A percentile compares a stretch with the other conserved stretches of the same genome.
Conservation (phyloP, 23 tunicate species). For the Ascidia mentula region DNA sequence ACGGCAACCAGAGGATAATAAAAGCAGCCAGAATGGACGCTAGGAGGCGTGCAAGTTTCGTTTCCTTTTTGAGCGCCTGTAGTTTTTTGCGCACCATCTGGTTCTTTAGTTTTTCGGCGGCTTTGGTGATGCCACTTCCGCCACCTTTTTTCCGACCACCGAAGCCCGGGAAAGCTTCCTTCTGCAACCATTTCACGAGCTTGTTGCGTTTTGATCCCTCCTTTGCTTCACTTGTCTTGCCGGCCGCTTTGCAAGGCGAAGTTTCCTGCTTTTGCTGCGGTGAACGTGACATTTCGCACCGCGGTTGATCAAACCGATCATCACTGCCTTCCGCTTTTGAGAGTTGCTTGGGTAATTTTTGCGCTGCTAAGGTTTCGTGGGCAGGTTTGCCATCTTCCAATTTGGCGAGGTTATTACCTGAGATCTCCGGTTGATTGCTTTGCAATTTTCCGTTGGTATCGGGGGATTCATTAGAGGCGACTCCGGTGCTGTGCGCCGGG, state of each 20-base stretch:
- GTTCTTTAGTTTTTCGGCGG: conserved; percentile 11
- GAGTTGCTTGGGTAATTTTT: too few relatives aligned
- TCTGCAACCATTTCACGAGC: background rate
- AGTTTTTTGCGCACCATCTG: conserved; percentile 38
- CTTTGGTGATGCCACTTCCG: conserved; percentile 21
- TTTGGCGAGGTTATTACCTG: too few relatives aligned
- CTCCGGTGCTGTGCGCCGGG: background rate
- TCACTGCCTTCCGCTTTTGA: background rate
- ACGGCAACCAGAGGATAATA: conserved; percentile 91
- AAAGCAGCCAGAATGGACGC: conserved; percentile 86
- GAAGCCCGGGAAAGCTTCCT: background rate
- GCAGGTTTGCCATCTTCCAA: too few relatives aligned
- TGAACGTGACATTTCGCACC: background rate
- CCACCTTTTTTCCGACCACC: background rate
- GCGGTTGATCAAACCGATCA: background rate
- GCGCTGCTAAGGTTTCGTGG: too few relatives aligned
- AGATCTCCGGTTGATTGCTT: background rate
- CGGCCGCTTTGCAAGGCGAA: background rate
- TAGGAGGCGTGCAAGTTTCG: conserved; percentile 76
- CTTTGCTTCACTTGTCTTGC: background rate
- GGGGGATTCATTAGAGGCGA: background rate
- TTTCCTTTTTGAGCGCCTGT: conserved; percentile 56
- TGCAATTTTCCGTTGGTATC: background rate
- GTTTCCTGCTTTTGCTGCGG: background rate
- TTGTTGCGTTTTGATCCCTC: background rate